Evolutionary conservation across 2,113 vertebrate species (phyloP), one percentile per base, ranked within the genome.

Genomic region (Bubo blakistoni): DNA sequence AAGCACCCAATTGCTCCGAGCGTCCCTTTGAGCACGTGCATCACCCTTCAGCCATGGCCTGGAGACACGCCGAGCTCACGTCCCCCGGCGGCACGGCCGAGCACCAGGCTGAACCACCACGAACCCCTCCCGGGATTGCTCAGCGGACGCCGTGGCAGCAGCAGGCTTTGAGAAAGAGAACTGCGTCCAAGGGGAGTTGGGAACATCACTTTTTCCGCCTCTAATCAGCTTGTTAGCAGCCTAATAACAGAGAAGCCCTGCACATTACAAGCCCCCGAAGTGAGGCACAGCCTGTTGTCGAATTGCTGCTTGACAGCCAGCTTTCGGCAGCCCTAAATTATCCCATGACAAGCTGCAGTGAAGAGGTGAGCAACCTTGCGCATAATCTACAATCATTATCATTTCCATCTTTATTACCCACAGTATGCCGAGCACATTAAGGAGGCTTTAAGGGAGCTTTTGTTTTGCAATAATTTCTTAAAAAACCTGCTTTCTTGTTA

Each of bases 361-460:
- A 97, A 96, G 96, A 97, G 97, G 97, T 98, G 97, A 98, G 97
- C 97, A 98, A 98, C 97, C 97, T 97, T 97, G 97, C 96, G 88
- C 97, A 97, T 97, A 98, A 98, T 98, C 96, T 97, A 97, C 97
- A 97, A 96, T 97, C 97, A 98, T 98, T 97, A 98, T 98, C 97
- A 97, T 98, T 97, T 97, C 97, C 94, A 97, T 97, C 97, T 98
- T 98, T 98, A 98, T 98, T 98, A 97, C 96, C 97, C 97, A 98
- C 97, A 97, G 77, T 98, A 95, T 97, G 97, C 96, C 66, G 40
- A 95, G 92, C 94, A 97, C 96, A 97, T 98, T 97, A 97, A 97
- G 87, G 78, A 91, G 73, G 94, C 96, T 97, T 97, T 97, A 96
- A 97, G 96, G 94, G 96, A 97, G 95, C 96, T 97, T 98, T 97